These are phyloP conservation scores for Rhinophrynus dorsalis DNA, from an alignment of 2,797 vertebrate species.

Conservation along the genomic window DNA sequence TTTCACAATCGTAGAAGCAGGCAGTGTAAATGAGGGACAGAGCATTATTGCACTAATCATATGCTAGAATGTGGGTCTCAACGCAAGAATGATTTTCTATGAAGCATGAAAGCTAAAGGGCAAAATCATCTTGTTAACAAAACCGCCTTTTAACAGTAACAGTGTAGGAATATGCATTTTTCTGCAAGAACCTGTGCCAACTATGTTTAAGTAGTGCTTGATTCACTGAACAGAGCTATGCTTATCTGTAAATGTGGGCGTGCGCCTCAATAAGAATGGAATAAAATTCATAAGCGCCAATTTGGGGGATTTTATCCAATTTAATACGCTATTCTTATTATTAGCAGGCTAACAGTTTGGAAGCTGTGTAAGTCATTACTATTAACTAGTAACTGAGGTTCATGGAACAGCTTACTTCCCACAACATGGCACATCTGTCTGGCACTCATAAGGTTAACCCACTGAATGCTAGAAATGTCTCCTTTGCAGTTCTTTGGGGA, in stretches of 20 bases:
- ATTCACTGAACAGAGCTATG: neutral
- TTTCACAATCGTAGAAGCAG: constrained; percentile 74
- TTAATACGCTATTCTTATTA: too few relatives aligned
- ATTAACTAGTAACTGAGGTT: too few relatives aligned
- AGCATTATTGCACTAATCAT: constrained; percentile 71
- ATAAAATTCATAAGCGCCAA: too few relatives aligned
- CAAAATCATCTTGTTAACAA: constrained; percentile 68
- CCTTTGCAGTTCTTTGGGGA: too few relatives aligned
- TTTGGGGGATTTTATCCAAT: too few relatives aligned
- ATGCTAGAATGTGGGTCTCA: constrained; percentile 74
- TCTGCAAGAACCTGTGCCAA: constrained; percentile 48
- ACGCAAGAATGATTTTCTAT: constrained; percentile 72
- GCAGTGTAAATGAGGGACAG: constrained; percentile 62
- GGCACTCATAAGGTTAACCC: too few relatives aligned
- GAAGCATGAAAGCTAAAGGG: constrained; percentile 68
- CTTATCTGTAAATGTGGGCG: neutral
- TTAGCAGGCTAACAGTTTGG: too few relatives aligned
- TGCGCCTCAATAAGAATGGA: too few relatives aligned
- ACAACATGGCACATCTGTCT: too few relatives aligned
- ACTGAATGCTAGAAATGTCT: too few relatives aligned
- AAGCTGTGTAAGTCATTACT: too few relatives aligned
- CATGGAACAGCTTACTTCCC: too few relatives aligned
- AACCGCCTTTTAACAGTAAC: constrained; percentile 49
- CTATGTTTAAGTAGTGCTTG: neutral
- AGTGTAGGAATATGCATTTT: constrained; percentile 62